These are phyloP conservation scores for Hipparchia sbordonii DNA, from an alignment of 2,888 invertebrate species.

Conservation along the genomic window DNA sequence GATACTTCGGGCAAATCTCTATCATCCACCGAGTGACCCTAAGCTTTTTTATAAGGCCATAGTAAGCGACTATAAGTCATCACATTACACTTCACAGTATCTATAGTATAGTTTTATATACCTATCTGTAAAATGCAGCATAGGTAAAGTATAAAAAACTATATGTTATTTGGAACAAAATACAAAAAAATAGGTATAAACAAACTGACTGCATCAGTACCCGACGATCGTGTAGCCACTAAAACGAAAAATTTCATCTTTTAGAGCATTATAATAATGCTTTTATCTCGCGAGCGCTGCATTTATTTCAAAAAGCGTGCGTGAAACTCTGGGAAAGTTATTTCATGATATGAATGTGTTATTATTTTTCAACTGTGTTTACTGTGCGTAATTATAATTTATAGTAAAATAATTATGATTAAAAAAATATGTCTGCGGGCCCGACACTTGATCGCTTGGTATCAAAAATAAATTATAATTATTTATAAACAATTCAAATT, in stretches of 20 bases:
- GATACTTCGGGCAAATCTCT: too few species aligned
- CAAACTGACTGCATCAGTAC: conserved; percentile 10
- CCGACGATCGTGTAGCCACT: conserved; percentile 19
- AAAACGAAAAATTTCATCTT: conserved; percentile 24
- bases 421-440: neutral
- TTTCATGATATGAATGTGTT: conserved; percentile 3
- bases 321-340: conserved; percentile 13
- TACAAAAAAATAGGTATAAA: neutral
- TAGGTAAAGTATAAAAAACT: neutral
- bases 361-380: neutral
- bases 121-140: neutral
- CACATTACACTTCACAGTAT: too few species aligned
- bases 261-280: conserved; percentile 22
- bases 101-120: neutral
- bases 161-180: neutral
- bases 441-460: too few species aligned
- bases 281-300: conserved; percentile 20
- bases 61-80: too few species aligned
- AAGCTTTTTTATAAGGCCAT: too few species aligned
- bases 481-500: too few species aligned
- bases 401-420: neutral
- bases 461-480: neutral
- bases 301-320: conserved; percentile 20
- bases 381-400: neutral
- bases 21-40: too few species aligned